Evolutionary conservation across 1,140 invertebrate genomes (phyloP), one percentile per base, ranked within the genome.

Genomic region (Drosophila seguyi): DNA sequence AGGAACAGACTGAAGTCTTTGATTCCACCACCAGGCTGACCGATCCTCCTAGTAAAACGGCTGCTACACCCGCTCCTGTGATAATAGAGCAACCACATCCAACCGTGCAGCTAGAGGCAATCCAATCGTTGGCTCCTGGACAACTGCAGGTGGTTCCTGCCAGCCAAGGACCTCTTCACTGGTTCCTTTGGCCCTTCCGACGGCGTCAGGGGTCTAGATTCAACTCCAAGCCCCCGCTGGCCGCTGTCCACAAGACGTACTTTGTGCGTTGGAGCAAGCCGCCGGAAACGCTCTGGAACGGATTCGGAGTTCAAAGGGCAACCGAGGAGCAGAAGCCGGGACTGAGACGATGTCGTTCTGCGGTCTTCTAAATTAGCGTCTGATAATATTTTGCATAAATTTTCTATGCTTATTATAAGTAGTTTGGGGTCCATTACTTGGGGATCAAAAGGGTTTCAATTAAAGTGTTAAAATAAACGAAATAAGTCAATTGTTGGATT

Each of bases 221-320:
- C 27, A 60, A 65, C 22, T 25, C 68, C 25, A 75, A 65, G 10
- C 16, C 59, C 0, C 67, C 66, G 4, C 34, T 65, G 18, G 91
- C 91, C 0, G 88, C 86, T 18, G 85, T 92, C 0, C 90, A 92
- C 57, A 92, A 92, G 47, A 92, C 90, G 0, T 92, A 92, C 36
- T 92, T 92, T 29, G 80, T 92, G 3, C 62, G 78, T 3, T 92
- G 91, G 91, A 81, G 58, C 36, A 92, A 92, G 22, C 87, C 91
- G 13, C 87, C 91, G 29, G 79, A 91, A 1, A 85, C 85, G 2
- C 56, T 81, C 7, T 90, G 68, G 67, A 90, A 76, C 13, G 90
- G 86, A 25, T 91, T 79, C 10, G 88, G 88, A 27, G 81, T 88
- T 34, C 36, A 39, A 10, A 16, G 53, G 66, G 66, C 6, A 81